Evolutionary conservation across 2,797 vertebrate genomes (phyloP).

Genomic region (Chromobotia macracanthus): DNA sequence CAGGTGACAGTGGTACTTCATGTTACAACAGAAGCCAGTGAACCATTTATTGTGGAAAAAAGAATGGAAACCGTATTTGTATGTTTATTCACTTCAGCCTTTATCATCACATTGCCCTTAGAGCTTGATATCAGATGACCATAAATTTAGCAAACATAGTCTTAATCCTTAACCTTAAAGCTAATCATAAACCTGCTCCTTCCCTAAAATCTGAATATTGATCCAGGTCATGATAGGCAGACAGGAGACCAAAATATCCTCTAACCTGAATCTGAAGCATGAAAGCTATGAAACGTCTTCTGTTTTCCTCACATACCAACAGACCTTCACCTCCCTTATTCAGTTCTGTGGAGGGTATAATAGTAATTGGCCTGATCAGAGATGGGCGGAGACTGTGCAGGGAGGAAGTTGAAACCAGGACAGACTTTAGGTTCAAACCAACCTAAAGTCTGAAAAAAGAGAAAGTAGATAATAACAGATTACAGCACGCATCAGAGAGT

Average conservation of each 20-base stretch:
- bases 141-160: no score
- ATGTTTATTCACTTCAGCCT: background rate
- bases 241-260: no score
- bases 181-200: no score
- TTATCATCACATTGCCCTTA: background rate
- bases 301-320: background rate
- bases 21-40: no score
- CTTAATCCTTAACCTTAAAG: no score
- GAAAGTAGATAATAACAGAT: constrained; percentile 26
- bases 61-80: no score
- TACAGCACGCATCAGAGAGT: constrained; percentile 10
- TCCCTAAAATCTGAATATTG: no score
- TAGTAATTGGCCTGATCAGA: constrained; percentile 10
- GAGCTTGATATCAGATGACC: no score
- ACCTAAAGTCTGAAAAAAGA: background rate
- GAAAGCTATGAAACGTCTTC: background rate
- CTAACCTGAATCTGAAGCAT: background rate
- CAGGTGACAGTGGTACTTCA: no score
- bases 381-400: background rate
- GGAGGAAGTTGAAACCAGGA: constrained; percentile 1
- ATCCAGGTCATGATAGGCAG: no score
- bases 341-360: constrained; percentile 6
- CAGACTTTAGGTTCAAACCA: no score
- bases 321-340: background rate
- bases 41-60: no score